Evolutionary conservation across 2,797 vertebrate species (phyloP), one percentile per base, ranked within the genome.

Genomic region (Intellagama lesueurii): DNA sequence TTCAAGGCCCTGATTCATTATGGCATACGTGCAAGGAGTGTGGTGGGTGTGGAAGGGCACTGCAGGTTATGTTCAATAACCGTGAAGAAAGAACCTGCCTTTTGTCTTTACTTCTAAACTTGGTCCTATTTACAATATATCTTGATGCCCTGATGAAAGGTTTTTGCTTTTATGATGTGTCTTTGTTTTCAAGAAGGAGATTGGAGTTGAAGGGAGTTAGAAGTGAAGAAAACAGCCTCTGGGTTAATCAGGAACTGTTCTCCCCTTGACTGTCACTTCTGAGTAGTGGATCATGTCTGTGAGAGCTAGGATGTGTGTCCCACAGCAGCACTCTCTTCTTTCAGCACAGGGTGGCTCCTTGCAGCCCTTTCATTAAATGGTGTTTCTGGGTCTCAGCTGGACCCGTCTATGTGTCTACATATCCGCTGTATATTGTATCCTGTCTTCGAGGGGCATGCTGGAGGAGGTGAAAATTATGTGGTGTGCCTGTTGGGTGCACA

Each of bases 91-190:
- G 28, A 60, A 73, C 7, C 24, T 88, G 8, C 26, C 49, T 81
- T 88, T 76, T 64, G 52, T 44, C 69, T 76, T 72, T 44, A 19
- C 40, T 87, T 64, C 52, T 66, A 14, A 64, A 88, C 72, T n/a
- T 81, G 68, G 14, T 32, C 16, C 35, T 60, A 32, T 75, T 82
- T 24, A 32, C 35, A 44, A 44, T 52, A 3, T 19, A 7, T 56
- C 49, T 60, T 68, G 5, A 64, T 49, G 9, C 30, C n/a, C 28
- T 87, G 17, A 66, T 81, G 56, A 64, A 8, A 83, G 28, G 14
- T 16, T 11, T 47, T 83, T 83, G 28, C 28, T 14, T 40, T 30
- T 40, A 69, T 83, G 64, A 26, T 24, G 24, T 28, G 11, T 40
- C 73, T 69, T 26, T 35, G 12, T 30, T 73, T 60, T 85, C 16